A percentile compares a stretch with the other conserved stretches of the same genome.
These are phyloP conservation scores for Plebejus melissa DNA, from an alignment of 2,888 invertebrate genomes.

Conservation along the genomic window DNA sequence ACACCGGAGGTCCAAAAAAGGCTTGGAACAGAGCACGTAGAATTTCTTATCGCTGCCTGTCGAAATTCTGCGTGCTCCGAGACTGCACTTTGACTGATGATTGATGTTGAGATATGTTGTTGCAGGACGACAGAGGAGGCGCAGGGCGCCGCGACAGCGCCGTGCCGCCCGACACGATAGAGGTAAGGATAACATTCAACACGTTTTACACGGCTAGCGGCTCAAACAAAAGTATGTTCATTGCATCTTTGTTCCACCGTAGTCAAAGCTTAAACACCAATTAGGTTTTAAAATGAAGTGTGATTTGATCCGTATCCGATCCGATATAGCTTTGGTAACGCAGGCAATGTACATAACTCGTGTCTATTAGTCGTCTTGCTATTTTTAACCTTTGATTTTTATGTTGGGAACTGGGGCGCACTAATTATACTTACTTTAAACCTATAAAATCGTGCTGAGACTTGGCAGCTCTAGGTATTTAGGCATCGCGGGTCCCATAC, in stretches of 20 bases:
- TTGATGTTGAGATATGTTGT: conserved; percentile 46
- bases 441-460: too few species aligned
- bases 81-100: not conserved
- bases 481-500: not conserved
- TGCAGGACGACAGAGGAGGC: conserved; percentile 86
- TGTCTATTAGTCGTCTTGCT: too few species aligned
- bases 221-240: not conserved
- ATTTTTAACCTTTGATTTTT: not conserved
- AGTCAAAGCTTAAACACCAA: too few species aligned
- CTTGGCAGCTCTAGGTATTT: not conserved
- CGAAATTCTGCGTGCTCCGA: not conserved
- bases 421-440: too few species aligned
- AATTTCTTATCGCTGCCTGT: not conserved
- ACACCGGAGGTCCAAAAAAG: not conserved
- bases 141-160: conserved; percentile 83
- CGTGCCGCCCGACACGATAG: conserved; percentile 81
- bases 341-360: too few species aligned
- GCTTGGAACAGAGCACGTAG: not conserved
- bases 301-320: too few species aligned
- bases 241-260: too few species aligned
- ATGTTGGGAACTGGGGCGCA: too few species aligned
- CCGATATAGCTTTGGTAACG: too few species aligned
- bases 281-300: too few species aligned
- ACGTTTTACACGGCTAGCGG: too few species aligned
- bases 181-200: conserved; percentile 52